Base-by-base conservation (phyloP, 2,797 vertebrate genomes). In the Chiroxiphia lanceolata region DNA sequence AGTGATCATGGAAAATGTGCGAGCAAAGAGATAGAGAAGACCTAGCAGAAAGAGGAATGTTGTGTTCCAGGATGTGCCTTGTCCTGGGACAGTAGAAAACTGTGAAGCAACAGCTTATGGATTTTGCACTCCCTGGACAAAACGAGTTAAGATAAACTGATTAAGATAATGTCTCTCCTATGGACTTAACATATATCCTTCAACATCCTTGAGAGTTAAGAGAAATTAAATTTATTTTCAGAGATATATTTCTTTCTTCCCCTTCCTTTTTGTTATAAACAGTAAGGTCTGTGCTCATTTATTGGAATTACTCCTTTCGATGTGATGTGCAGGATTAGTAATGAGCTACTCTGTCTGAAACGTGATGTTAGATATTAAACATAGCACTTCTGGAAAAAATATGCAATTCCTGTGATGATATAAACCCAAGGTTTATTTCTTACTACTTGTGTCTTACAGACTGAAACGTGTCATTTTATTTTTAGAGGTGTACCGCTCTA, bases 401-500 rank as follows among this genome's bases (percentile, higher is more conserved):
- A 76, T 1, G 21, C 34, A 71, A 47, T 59, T 72, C 29, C 29
- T 76, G 38, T 38, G 77, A 53, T 63, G 54, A 87, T n/a, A 65
- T 9, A 93, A 92, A 68, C 33, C 19, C 36, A 42, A 61, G 47
- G 15, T 94, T 87, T 72, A 42, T 79, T 92, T 91, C 71, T 80
- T 72, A 42, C 26, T 87, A n/a, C 38, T 71, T 40, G 6, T 56
- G 31, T 57, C 48, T 83, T 50, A 45, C 11, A 91, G 89, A 65
- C 34, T 42, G 76, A 94, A 88, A 61, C 53, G 48, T n/a, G 45
- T 48, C 0, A 42, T 83, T 94, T 95, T 86, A 83, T 86, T 95
- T 94, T 89, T 83, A 91, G 92, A 90, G 13, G 16, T 56, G 34
- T 59, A 70, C 60, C 83, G 71, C 75, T 93, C 44, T 50, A n/a